Base-by-base conservation (phyloP, 1,140 invertebrate species). In the Mycetomoellerius zeteki region DNA sequence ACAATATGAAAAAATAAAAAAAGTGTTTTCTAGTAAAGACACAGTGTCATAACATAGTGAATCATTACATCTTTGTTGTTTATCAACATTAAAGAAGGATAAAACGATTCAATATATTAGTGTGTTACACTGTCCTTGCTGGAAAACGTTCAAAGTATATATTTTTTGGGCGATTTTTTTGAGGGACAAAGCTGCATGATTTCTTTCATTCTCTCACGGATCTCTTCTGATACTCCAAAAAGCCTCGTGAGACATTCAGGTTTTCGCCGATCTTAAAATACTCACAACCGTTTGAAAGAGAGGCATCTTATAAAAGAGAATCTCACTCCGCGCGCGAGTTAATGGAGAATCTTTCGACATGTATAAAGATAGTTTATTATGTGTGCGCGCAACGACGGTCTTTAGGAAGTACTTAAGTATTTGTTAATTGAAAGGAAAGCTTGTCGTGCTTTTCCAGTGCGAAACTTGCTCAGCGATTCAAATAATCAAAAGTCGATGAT, bases 201-300 rank as follows among this genome's bases (percentile, higher is more conserved):
- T 81, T 69, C 16, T 56, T 81, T 56, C 52, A 30, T 89, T 87
- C 77, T 75, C 67, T 89, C 77, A 27, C 67, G 56, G 60, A 86
- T 56, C 69, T 89, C 76, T 86, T 77, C 47, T 72, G 71, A 89
- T 81, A 86, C 62, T 89, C 50, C 77, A 50, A 89, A 86, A 89
- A 54, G 43, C n/a, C n/a, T 78, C 64, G 30, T 58, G 54, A 27
- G 54, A 27, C 65, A 54, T 88, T 78, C 47, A 78, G 37, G 14
- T 72, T 27, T n/a, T 27, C 14, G 47, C 27, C n/a, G 21, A 71
- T 67, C 19, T 58, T 24, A 67, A 47, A 73, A 80, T 54, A 50
- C 80, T 88, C 67, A 89, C 54, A 54, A 27, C 64, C 60, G 62
- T 78, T 88, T 88, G 73, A 80, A 88, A 69, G 60, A 76, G 37